Evolutionary conservation across 1,140 invertebrate genomes (phyloP), one percentile per base, ranked within the genome.

Genomic region (Micrasema longulum): DNA sequence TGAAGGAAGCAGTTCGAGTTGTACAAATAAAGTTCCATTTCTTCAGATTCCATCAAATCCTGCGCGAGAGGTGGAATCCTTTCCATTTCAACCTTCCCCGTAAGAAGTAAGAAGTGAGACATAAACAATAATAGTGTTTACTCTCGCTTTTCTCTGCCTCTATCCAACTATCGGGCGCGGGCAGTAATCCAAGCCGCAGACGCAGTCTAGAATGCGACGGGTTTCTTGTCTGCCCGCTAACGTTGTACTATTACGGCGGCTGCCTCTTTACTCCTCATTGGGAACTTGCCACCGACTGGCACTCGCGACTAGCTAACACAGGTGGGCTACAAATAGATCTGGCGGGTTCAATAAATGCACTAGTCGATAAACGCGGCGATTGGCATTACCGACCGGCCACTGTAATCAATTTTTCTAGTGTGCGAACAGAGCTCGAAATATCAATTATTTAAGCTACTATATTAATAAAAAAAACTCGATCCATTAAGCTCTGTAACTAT

Each of bases 131-230:
- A 60, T 10, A 35, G 14, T 18, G 16, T 36, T 38, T 12, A 64
- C 60, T 64, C 23, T 64, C 60, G 60, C 26, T 64, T 64, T 64
- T 41, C 23, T 45, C 26, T 31, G 26, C 26, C 26, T 4, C 26
- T 31, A n/a, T n/a, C n/a, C n/a, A n/a, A n/a, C n/a, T n/a, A n/a
- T n/a, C n/a, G n/a, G n/a, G n/a, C n/a, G n/a, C n/a, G 16, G 14
- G 60, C 22, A 10, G 43, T 47, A 64, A 62, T 22, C 9, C 35
- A 43, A 62, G 57, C 38, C 57, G 57, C 26, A n/a, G n/a, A n/a
- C n/a, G n/a, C n/a, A 11, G 14, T 64, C 60, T 47, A 64, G 57
- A 62, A 62, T 62, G 60, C 60, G 60, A 64, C 60, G 43, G 60
- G 60, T 64, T 47, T 38, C 43, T 64, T 62, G 57, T 43, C 57